Base-by-base conservation (phyloP, 92 coral and sea anemone species). In the Epizoanthus illoricatus region DNA sequence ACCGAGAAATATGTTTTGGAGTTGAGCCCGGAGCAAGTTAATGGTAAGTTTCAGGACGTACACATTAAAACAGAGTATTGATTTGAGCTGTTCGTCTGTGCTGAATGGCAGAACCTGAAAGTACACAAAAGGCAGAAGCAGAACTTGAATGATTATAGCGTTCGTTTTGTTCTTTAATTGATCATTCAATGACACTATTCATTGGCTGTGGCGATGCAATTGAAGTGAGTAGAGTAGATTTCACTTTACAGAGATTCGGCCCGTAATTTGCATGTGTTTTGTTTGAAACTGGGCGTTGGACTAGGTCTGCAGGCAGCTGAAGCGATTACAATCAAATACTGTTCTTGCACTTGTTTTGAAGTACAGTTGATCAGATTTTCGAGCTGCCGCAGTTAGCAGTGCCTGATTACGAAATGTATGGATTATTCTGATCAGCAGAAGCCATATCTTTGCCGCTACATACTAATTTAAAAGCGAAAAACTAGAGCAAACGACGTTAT, bases 181-280 rank as follows among this genome's bases (percentile, higher is more conserved):
- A 45, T 64, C 45, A 45, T 78, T 42, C 28, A 63, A 0, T 20
- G 17, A 23, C 24, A 45, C 24, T 13, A 5, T 20, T 16, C 71
- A 33, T 60, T 78, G 16, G 58, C 47, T 43, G 56, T 60, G 28
- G 69, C 23, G 49, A 56, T 63, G 62, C 7, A 62, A 62, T 20
- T 4, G 60, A 78, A 64, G 43, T 42, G 71, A 58, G 5, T 10
- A 61, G 20, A 76, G 28, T n/a, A 42, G 23, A 49, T 84, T 87
- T 74, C 24, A 91, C 97, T 94, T 12, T 86, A 83, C 64, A 90
- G 87, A 47, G 73, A 49, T 52, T 3, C 3, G 2, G 56, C 56
- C 12, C 12, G 56, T 1, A 49, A 52, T 52, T 52, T 52, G 56
- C 56, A 52, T 52, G 56, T 52, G 56, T 52, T 52, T 52, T 52